Percentiles rank a stretch among this genome's conserved stretches.
Evolutionary conservation across 2,888 invertebrate species (phyloP).

Genomic region (Ophioninae sp.): DNA sequence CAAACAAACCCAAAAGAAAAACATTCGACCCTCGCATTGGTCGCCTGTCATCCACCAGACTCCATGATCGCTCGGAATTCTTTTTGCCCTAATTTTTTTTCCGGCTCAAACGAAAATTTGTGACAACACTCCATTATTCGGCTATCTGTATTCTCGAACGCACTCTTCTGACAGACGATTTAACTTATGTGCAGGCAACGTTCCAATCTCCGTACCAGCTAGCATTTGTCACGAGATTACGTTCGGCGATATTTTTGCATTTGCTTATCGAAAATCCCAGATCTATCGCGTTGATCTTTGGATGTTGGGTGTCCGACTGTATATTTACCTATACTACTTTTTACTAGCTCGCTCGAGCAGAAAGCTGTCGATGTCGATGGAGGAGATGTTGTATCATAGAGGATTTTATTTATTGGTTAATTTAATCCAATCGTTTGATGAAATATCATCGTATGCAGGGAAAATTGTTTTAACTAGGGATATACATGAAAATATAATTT

Average conservation of each 20-base stretch:
- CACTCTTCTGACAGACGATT: neutral
- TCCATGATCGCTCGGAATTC: neutral
- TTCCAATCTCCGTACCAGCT: neutral
- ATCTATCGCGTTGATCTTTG: neutral
- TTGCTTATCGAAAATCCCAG: neutral
- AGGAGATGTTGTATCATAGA: neutral
- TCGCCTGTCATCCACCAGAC: constrained; percentile 7
- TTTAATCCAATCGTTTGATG: neutral
- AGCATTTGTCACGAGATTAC: constrained; percentile 19
- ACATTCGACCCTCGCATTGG: neutral
- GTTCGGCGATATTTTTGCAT: neutral
- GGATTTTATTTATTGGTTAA: neutral
- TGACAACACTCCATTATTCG: neutral
- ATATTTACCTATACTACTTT: neutral
- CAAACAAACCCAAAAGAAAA: neutral
- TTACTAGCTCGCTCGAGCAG: neutral
- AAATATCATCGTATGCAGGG: neutral
- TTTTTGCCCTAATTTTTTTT: neutral
- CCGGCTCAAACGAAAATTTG: neutral
- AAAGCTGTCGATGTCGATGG: neutral
- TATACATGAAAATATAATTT: neutral
- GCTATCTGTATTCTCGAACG: constrained; percentile 1
- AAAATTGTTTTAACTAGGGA: neutral
- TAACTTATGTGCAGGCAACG: neutral
- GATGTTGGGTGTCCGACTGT: neutral